These are phyloP conservation scores for Microcebus griseorufus DNA, from an alignment of 2,113 vertebrate genomes.

Conservation along the genomic window DNA sequence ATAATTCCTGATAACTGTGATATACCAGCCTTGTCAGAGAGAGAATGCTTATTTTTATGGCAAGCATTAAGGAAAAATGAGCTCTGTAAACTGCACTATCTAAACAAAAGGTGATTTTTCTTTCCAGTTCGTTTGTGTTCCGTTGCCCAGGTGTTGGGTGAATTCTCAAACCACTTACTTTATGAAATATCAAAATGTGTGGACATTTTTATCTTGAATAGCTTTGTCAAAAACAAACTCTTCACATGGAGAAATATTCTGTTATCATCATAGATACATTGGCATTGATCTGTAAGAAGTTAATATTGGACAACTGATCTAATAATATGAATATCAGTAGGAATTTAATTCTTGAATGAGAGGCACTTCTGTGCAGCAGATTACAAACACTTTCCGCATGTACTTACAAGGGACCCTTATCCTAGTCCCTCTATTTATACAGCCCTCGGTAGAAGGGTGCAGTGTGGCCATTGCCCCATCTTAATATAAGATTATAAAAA, in stretches of 20 bases:
- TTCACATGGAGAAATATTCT: not conserved
- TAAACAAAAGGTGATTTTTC: conserved; percentile 10
- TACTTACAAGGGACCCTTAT: not conserved
- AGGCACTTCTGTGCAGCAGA: not conserved
- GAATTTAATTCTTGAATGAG: conserved; percentile 41
- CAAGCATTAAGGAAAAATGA: conserved; percentile 25
- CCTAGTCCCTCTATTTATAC: not conserved
- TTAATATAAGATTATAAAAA: conserved; percentile 39
- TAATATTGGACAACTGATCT: not conserved
- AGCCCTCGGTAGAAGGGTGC: not conserved
- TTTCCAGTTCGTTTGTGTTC: not conserved
- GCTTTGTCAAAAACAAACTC: not conserved
- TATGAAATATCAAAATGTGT: not conserved
- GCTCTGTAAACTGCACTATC: not conserved
- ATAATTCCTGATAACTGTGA: conserved; percentile 24
- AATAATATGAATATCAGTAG: not conserved
- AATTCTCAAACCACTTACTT: not conserved
- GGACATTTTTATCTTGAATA: not conserved
- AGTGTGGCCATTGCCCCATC: not conserved
- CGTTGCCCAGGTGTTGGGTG: not conserved
- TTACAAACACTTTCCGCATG: not conserved
- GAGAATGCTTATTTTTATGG: not conserved
- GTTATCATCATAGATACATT: not conserved
- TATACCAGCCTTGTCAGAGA: fast-evolving
- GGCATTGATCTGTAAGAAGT: not conserved